Conservation (phyloP, 2,888 invertebrate species). For the Bembecia ichneumoniformis region DNA sequence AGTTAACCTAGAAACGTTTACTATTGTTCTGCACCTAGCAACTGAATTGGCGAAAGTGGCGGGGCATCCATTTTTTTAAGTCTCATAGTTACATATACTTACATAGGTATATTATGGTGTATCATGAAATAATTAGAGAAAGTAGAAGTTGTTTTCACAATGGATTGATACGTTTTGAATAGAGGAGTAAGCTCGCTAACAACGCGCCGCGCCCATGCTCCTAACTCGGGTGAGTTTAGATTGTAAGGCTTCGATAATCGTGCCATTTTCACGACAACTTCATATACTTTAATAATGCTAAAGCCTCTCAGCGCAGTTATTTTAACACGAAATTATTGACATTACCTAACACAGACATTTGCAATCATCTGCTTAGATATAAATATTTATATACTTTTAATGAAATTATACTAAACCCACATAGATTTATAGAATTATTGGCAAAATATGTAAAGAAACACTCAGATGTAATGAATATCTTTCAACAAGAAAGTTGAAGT, state of each 20-base stretch:
- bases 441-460: no score
- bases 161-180: slow-evolving; percentile 45
- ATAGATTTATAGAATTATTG: no score
- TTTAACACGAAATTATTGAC: neutral
- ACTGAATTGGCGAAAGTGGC: slow-evolving; percentile 43
- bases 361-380: no score
- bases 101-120: neutral
- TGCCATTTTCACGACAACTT: slow-evolving; percentile 48
- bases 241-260: slow-evolving; percentile 61
- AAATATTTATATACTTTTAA: no score
- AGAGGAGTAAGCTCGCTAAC: slow-evolving; percentile 53
- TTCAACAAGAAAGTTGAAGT: no score
- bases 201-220: slow-evolving; percentile 69
- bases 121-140: slow-evolving; percentile 12
- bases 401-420: no score
- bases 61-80: slow-evolving; percentile 35
- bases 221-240: slow-evolving; percentile 66
- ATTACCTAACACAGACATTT: no score
- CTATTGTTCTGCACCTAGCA: slow-evolving; percentile 58
- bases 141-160: slow-evolving; percentile 48
- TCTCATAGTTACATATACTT: slow-evolving; percentile 26
- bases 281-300: neutral
- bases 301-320: neutral
- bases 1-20: slow-evolving; percentile 40
- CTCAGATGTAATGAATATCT: no score